Evolutionary conservation across 1,140 invertebrate genomes (phyloP), one percentile per base, ranked within the genome.

Genomic region (Scaptomyza pallida): DNA sequence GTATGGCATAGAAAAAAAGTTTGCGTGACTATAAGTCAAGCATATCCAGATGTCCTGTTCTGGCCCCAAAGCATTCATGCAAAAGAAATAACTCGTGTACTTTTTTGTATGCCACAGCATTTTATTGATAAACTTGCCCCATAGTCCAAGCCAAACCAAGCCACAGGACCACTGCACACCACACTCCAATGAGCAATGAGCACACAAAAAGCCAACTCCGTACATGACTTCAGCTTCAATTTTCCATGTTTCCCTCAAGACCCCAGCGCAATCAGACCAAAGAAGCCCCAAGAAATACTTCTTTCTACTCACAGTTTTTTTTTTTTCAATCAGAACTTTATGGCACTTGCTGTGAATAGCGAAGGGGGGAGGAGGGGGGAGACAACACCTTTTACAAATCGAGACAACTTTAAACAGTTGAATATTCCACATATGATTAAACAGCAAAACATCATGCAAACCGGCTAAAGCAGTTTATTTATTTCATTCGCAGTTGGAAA

Each of bases 21-120:
- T 78, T 78, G 37, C 41, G 67, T 45, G 65, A 65, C 37, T 48
- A 72, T 77, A 82, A 85, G 80, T 80, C 80, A 85, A 76, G 80
- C 72, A 63, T 62, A 56, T 60, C 76, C 54, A 52, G 71, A 67
- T 72, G 41, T 35, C 74, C 67, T 30, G 26, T 30, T 30, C 26
- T 70, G 64, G 64, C 77, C 68, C 70, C 81, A 77, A 71, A 65
- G 45, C 68, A 57, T 23, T 55, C 68, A 77, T 88, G 81, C 81
- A 81, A 73, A 86, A 80, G 81, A 81, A 85, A 85, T 86, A 85
- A 88, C 81, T 86, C 82, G 69, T 85, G 81, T 86, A 81, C 68
- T 74, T 70, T 74, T 70, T 77, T 70, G 71, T 74, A 56, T 74
- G 74, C 71, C 81, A 85, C 77, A 85, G 81, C 69, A 77, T 85